These are phyloP conservation scores for Brachionus plicatilis DNA, from an alignment of 1,140 invertebrate species.

Conservation along the genomic window DNA sequence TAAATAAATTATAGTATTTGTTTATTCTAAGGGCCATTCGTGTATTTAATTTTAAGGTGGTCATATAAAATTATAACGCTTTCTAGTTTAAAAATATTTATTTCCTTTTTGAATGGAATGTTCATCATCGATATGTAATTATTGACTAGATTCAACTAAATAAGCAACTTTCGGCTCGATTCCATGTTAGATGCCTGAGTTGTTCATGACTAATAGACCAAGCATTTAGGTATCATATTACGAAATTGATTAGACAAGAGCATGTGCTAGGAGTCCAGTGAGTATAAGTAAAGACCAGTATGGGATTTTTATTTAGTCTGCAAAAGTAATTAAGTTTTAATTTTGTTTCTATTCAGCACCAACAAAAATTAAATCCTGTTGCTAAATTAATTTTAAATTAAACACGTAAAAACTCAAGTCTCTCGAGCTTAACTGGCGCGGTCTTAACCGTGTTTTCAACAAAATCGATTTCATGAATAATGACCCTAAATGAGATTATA, in stretches of 20 bases:
- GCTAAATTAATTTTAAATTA: constrained; percentile 21
- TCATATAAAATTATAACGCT: not conserved
- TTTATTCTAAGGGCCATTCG: not conserved
- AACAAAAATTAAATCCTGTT: not conserved
- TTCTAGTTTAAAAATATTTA: not conserved
- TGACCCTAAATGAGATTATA: not conserved
- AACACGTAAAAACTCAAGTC: constrained; percentile 14
- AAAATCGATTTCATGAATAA: not conserved
- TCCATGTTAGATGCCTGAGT: not conserved
- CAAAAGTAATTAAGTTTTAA: constrained; percentile 19
- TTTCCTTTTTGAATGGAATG: not conserved
- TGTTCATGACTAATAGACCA: not conserved
- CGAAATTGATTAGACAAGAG: not conserved
- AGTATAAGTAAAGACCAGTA: not conserved
- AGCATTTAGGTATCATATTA: not conserved
- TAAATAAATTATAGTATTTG: not conserved
- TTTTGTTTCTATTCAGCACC: not conserved
- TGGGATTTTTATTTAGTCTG: constrained; percentile 20
- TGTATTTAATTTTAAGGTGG: not conserved
- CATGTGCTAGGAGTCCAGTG: not conserved
- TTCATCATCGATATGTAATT: not conserved
- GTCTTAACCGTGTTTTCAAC: not conserved
- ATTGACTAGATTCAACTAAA: not conserved
- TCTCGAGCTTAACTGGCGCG: not conserved
- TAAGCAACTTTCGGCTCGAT: not conserved